These are phyloP conservation scores for Andrena haemorrhoa DNA, from an alignment of 2,888 invertebrate species.

Conservation along the genomic window DNA sequence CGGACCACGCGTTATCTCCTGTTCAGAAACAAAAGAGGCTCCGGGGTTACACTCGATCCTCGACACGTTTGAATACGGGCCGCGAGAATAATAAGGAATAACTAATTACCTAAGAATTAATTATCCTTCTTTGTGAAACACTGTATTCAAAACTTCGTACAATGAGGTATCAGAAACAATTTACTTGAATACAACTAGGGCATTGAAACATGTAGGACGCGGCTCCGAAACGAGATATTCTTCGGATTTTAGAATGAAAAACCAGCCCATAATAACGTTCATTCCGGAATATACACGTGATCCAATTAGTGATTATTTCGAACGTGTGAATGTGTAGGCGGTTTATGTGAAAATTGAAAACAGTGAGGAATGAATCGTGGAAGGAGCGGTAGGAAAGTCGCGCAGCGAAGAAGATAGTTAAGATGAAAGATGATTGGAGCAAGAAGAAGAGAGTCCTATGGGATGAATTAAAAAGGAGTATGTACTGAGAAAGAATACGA, in stretches of 20 bases:
- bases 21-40: slow-evolving; percentile 19
- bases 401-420: background rate
- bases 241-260: no score
- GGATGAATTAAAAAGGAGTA: background rate
- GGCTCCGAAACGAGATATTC: background rate
- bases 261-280: no score
- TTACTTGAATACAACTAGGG: background rate
- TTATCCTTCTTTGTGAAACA: background rate
- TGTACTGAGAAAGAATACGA: background rate
- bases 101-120: slow-evolving; percentile 40
- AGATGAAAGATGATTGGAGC: background rate
- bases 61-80: background rate
- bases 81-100: background rate
- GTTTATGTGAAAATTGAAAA: no score
- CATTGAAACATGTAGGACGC: background rate
- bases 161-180: background rate
- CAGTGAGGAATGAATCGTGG: no score
- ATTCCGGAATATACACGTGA: no score
- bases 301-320: no score
- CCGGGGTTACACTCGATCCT: background rate
- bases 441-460: background rate
- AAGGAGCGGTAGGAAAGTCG: background rate
- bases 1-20: slow-evolving; percentile 2
- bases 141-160: background rate
- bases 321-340: no score